A percentile compares a stretch with the other conserved stretches of the same genome.
These are phyloP conservation scores for Neodon shergylaensis DNA, from an alignment of 2,113 vertebrate genomes.

Conservation along the genomic window DNA sequence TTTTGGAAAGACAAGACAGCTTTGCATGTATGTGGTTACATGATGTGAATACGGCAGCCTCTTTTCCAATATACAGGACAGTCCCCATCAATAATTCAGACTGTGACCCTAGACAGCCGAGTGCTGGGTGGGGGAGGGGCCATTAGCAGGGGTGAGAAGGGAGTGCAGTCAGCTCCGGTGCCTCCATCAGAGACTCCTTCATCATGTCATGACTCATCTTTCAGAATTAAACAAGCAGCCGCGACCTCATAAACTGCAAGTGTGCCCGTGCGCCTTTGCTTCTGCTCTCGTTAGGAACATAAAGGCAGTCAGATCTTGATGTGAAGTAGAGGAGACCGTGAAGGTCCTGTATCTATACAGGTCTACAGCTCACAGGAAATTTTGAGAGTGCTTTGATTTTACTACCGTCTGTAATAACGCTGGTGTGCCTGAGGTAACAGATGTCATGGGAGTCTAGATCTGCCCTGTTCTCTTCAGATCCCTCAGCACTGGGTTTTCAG, in stretches of 20 bases:
- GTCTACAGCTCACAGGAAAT: not conserved
- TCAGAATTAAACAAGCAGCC: not conserved
- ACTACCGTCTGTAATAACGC: not conserved
- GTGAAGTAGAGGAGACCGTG: not conserved
- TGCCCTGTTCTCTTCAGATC: not conserved
- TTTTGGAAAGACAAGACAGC: slow-evolving; percentile 37
- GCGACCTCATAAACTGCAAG: not conserved
- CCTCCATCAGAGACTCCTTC: not conserved
- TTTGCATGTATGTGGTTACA: slow-evolving; percentile 36
- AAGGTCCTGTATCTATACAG: not conserved
- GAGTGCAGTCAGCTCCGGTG: fast-evolving
- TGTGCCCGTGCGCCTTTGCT: not conserved
- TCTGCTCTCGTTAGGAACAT: not conserved
- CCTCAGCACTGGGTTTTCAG: not conserved
- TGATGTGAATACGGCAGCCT: slow-evolving; percentile 72
- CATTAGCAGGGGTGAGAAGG: slow-evolving; percentile 76
- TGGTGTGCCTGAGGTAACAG: too few species aligned
- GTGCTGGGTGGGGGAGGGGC: slow-evolving; percentile 80
- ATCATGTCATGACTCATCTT: not conserved
- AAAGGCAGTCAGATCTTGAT: not conserved
- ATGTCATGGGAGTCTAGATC: not conserved
- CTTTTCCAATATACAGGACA: slow-evolving; percentile 64
- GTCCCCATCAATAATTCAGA: slow-evolving; percentile 87
- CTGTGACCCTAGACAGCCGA: slow-evolving; percentile 80
- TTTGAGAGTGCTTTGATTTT: not conserved